phyloP scores from a whole-genome alignment of 2,113 vertebrate genomes.

The Entosphenus tridentatus region DNA sequence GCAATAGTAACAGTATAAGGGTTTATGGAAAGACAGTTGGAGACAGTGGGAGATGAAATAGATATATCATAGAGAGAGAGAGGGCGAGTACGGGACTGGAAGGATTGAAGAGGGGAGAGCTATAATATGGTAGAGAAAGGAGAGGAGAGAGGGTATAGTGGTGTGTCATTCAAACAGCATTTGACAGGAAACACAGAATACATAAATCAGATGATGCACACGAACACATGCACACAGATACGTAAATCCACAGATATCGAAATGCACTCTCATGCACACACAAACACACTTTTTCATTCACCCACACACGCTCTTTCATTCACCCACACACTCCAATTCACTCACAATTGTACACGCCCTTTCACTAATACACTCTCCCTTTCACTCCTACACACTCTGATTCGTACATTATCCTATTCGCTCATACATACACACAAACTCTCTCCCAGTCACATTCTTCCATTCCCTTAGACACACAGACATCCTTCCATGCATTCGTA shows the following conservation, averaged over 20 bases:
- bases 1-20: too few relatives aligned
- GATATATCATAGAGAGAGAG: too few relatives aligned
- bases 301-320: not conserved
- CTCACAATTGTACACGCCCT: not conserved
- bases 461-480: not conserved
- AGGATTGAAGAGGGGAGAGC: too few relatives aligned
- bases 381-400: not conserved
- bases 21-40: too few relatives aligned
- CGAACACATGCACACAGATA: not conserved
- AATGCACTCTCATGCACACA: constrained; percentile 1
- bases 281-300: constrained; percentile 5
- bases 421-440: constrained; percentile 8
- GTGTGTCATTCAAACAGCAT: too few relatives aligned
- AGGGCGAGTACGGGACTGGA: too few relatives aligned
- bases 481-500: not conserved
- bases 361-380: not conserved
- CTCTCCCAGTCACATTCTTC: constrained; percentile 4
- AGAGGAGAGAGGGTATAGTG: too few relatives aligned
- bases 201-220: too few relatives aligned
- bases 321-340: not conserved
- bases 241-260: constrained; percentile 2
- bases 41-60: too few relatives aligned
- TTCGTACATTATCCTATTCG: not conserved
- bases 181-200: too few relatives aligned
- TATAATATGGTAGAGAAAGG: too few relatives aligned